Percentiles rank a stretch among this genome's conserved stretches.
phyloP scores from a whole-genome alignment of 2,113 vertebrate species.

The Trogon melanurus region DNA sequence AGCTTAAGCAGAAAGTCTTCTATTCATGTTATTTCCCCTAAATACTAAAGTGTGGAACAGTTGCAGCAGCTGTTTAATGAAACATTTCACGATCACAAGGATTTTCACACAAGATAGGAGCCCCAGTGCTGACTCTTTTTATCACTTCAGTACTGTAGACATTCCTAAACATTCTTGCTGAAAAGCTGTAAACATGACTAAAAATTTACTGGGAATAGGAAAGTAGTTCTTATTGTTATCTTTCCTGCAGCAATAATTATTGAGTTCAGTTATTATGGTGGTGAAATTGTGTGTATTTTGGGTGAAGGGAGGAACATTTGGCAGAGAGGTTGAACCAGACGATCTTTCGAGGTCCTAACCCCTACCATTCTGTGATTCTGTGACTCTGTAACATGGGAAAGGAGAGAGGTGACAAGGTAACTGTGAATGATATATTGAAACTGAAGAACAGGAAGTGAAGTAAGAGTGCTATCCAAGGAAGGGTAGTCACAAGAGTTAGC shows the following conservation, averaged over 20 bases:
- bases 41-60: neutral
- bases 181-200: neutral
- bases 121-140: neutral
- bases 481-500: neutral
- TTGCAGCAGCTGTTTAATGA: neutral
- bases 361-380: too few species aligned
- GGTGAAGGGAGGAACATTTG: neutral
- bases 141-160: neutral
- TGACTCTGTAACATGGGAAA: neutral
- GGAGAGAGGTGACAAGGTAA: neutral
- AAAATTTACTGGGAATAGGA: neutral
- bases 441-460: neutral
- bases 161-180: neutral
- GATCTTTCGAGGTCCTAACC: too few species aligned
- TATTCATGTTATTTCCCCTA: neutral
- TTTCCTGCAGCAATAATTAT: neutral
- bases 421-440: neutral
- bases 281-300: neutral
- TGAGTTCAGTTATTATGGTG: neutral
- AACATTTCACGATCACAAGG: neutral
- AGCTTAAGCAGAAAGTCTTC: neutral
- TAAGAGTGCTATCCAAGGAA: neutral
- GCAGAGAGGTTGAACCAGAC: too few species aligned
- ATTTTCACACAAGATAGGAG: neutral
- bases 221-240: neutral